Conservation (phyloP, 2,113 vertebrate species). For the Smithornis capensis region DNA sequence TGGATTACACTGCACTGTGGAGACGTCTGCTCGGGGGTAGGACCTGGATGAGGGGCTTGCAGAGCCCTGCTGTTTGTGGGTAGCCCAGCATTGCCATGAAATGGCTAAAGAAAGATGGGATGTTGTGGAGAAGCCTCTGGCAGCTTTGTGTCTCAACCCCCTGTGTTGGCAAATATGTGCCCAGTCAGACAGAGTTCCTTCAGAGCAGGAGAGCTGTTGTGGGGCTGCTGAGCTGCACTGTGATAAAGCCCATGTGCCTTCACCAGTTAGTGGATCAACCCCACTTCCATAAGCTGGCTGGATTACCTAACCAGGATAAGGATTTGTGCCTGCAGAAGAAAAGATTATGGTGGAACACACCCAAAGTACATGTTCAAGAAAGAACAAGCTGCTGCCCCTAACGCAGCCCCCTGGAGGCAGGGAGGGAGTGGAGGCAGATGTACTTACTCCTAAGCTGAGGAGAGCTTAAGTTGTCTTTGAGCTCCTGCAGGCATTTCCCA, state of each 20-base stretch:
- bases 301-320: background rate
- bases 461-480: background rate
- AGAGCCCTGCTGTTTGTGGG: background rate
- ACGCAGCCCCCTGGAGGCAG: background rate
- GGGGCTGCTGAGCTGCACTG: background rate
- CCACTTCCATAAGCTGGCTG: background rate
- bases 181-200: fast-evolving
- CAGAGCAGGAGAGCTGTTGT: background rate
- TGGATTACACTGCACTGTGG: fast-evolving
- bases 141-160: background rate
- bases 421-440: background rate
- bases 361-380: background rate
- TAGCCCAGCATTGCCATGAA: background rate
- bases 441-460: background rate
- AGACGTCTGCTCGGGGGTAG: background rate
- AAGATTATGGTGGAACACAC: background rate
- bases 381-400: background rate
- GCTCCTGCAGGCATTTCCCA: background rate
- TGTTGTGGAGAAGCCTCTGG: background rate
- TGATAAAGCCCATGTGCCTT: fast-evolving
- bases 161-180: background rate
- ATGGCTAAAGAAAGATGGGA: background rate
- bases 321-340: background rate
- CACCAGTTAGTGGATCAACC: background rate
- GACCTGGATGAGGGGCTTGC: background rate